Evolutionary conservation across 2,888 invertebrate genomes (phyloP), one percentile per base, ranked within the genome.

Genomic region (Plemyria rubiginata): DNA sequence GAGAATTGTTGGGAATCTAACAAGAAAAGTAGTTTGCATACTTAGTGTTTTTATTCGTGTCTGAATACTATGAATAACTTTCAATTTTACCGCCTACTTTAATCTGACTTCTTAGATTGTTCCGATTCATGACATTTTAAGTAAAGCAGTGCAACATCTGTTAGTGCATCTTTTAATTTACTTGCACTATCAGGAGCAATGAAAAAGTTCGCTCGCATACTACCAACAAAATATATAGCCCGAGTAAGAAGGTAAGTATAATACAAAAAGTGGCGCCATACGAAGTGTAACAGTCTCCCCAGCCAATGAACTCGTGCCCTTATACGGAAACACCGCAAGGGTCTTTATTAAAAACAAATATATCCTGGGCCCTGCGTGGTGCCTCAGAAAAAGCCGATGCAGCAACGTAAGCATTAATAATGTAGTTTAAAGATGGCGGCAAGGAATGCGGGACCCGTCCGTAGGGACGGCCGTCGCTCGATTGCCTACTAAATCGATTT

Each of bases 381-480:
- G 78, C 61, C 76, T 75, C 60, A 65, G 57, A 65, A 65, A 65
- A 65, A 60, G 68, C 62, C 68, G 79, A 76, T 79, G 87, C 62
- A 60, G 62, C 67, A 60, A 65, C 66, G 71, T 82, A 79, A 82
- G 88, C 90, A 90, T 90, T 90, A 89, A 90, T 91, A 90, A 91
- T 91, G 90, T 88, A 90, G 85, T 88, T 87, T 87, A 85, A 92
- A 92, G 87, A 91, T 91, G 91, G 90, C 92, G 84, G 81, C 78
- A 49, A 75, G 91, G 92, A 90, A 92, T 91, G 92, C 75, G 83
- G 79, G 79, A 77, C 83, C 82, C 78, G 81, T 75, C 65, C 55
- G 52, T 67, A 66, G 67, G 62, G 70, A 62, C 78, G 77, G 70
- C 70, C 73, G 70, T 65, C 66, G 70, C 70, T 74, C 70, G 65